phyloP scores from a whole-genome alignment of 2,888 invertebrate genomes.

The Lordiphosa fenestrarum region DNA sequence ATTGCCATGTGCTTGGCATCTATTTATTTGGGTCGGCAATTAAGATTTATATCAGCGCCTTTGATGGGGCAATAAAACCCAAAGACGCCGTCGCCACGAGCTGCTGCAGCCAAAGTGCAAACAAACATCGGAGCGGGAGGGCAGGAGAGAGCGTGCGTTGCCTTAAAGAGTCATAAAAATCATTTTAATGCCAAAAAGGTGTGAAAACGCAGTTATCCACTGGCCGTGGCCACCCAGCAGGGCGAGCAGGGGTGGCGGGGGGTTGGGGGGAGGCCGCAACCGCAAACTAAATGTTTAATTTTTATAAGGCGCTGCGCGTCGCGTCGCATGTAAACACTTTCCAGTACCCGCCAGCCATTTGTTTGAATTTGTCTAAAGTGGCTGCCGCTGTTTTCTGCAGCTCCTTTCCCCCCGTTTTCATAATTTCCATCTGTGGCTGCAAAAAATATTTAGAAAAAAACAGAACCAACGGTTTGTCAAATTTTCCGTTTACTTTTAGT shows the following conservation, averaged over 20 bases:
- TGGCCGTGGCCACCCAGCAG: constrained; percentile 6
- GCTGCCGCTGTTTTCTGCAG: constrained; percentile 31
- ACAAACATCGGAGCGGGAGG: constrained; percentile 35
- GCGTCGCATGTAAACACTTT: constrained; percentile 58
- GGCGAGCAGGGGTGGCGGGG: background rate
- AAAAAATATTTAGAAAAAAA: constrained; percentile 7
- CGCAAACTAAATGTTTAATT: constrained; percentile 69
- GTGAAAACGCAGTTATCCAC: constrained; percentile 39
- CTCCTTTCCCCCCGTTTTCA: constrained; percentile 46
- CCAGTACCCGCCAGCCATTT: constrained; percentile 50
- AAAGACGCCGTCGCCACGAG: constrained; percentile 37
- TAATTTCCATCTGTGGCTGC: constrained; percentile 53
- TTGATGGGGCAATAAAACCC: constrained; percentile 74
- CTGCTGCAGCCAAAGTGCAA: constrained; percentile 52
- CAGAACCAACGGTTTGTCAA: constrained; percentile 48
- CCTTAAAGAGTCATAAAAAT: constrained; percentile 70
- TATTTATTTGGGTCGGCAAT: constrained; percentile 78
- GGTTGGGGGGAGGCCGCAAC: constrained; percentile 22
- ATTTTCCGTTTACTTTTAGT: constrained; percentile 56
- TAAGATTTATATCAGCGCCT: constrained; percentile 74
- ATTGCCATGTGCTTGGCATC: constrained; percentile 49
- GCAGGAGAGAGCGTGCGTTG: constrained; percentile 38
- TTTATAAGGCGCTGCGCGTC: constrained; percentile 36
- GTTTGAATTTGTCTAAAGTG: constrained; percentile 75
- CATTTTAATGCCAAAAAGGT: constrained; percentile 60